Conservation (phyloP, 2,888 invertebrate species). For the Drosophila formosana region DNA sequence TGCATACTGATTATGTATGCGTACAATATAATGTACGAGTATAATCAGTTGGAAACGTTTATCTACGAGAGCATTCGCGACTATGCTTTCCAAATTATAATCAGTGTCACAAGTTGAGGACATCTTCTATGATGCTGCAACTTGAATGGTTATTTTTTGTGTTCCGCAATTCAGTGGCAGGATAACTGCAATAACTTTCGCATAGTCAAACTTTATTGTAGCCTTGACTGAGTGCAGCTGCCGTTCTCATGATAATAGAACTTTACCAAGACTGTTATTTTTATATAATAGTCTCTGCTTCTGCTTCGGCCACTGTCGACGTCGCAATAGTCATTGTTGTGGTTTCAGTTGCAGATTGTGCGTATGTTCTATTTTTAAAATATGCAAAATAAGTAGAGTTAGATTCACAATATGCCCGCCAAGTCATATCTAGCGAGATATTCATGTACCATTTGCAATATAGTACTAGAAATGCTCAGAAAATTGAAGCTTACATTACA, state of each 20-base stretch:
- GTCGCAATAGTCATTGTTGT: conserved; percentile 49
- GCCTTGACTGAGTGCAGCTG: conserved; percentile 40
- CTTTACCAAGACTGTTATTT: conserved; percentile 52
- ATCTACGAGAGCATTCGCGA: neutral
- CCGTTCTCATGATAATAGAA: conserved; percentile 46
- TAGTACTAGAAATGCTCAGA: conserved; percentile 17
- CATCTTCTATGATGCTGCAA: conserved; percentile 23
- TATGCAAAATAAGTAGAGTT: conserved; percentile 72
- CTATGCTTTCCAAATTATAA: conserved; percentile 18
- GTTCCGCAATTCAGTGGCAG: conserved; percentile 18
- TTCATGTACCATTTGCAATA: conserved; percentile 49
- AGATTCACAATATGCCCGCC: conserved; percentile 24
- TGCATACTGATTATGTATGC: too few relatives aligned
- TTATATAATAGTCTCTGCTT: conserved; percentile 64
- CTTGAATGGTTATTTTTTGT: conserved; percentile 21
- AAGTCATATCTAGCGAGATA: conserved; percentile 18
- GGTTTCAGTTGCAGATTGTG: conserved; percentile 42
- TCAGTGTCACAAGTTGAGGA: conserved; percentile 22
- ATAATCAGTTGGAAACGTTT: neutral
- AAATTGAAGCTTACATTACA: conserved; percentile 39
- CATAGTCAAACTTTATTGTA: conserved; percentile 64
- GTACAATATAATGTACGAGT: neutral
- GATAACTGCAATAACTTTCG: conserved; percentile 60
- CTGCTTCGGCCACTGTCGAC: conserved; percentile 24
- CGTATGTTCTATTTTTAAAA: conserved; percentile 65